phyloP scores from a whole-genome alignment of 2,797 vertebrate species.

The Mus spretus region DNA sequence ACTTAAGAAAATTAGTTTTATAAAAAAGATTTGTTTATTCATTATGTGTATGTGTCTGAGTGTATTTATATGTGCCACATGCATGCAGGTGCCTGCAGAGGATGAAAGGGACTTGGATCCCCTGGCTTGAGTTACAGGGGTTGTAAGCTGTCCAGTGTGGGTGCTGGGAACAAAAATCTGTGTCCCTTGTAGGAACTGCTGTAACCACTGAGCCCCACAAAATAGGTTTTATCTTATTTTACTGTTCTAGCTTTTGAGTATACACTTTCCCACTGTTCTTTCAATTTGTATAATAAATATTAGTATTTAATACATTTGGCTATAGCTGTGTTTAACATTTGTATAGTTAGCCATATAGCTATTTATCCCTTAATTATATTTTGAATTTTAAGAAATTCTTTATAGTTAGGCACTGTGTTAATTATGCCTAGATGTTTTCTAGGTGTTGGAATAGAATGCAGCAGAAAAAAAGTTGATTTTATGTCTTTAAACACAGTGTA shows the following conservation, averaged over 20 bases:
- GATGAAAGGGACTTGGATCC: not conserved
- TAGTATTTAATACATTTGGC: slow-evolving; percentile 39
- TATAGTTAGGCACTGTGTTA: slow-evolving; percentile 20
- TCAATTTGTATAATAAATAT: slow-evolving; percentile 52
- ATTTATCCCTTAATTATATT: slow-evolving; percentile 3
- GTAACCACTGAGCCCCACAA: not conserved
- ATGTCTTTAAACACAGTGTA: slow-evolving; percentile 57
- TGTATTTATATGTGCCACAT: not conserved
- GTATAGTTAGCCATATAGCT: slow-evolving; percentile 7
- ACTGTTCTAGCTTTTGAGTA: slow-evolving; percentile 31
- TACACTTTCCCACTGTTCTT: slow-evolving; percentile 33
- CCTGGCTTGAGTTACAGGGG: not conserved
- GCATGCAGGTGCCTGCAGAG: not conserved
- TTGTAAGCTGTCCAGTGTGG: not conserved
- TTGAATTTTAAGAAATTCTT: slow-evolving; percentile 51
- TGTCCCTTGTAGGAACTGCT: not conserved
- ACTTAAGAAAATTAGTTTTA: not conserved
- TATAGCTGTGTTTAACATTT: slow-evolving; percentile 46
- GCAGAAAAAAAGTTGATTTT: slow-evolving; percentile 53
- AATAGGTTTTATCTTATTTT: slow-evolving; percentile 20
- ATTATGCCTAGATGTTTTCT: slow-evolving; percentile 32
- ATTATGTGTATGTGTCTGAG: not conserved
- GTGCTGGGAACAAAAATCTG: not conserved
- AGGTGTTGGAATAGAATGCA: slow-evolving; percentile 50
- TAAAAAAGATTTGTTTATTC: not conserved